Percentiles rank a stretch among this genome's conserved stretches.
These are phyloP conservation scores for Perca schrenkii DNA, from an alignment of 2,113 vertebrate genomes.

Conservation along the genomic window DNA sequence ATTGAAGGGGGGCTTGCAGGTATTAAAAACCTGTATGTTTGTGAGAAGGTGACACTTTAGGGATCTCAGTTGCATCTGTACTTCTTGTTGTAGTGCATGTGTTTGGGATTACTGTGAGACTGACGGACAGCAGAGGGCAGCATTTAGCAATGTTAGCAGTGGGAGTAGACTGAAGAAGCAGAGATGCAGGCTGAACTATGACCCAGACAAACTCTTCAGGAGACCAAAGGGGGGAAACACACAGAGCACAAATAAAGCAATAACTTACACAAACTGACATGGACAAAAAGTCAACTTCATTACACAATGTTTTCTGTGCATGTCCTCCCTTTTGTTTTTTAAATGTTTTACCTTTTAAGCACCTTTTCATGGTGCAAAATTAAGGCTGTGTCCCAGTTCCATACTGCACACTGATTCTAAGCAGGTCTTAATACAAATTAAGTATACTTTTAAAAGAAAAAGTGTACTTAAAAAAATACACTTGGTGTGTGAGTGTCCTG, in stretches of 20 bases:
- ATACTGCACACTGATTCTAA: neutral
- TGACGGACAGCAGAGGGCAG: conserved; percentile 74
- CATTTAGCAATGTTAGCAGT: conserved; percentile 18
- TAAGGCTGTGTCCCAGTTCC: neutral
- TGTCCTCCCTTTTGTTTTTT: neutral
- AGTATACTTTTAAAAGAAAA: neutral
- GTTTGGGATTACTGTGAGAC: neutral
- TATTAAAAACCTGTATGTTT: neutral
- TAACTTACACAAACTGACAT: neutral
- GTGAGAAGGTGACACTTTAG: neutral
- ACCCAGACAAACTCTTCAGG: conserved; percentile 21
- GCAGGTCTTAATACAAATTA: neutral
- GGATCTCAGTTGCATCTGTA: neutral
- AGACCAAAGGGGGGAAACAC: neutral
- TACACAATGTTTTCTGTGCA: neutral
- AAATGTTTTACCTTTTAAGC: neutral
- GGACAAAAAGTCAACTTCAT: neutral
- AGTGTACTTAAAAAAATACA: neutral
- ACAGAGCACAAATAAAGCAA: neutral
- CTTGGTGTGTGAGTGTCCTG: neutral
- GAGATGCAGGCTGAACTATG: conserved; percentile 32
- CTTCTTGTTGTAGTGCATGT: neutral
- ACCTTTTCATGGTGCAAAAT: too few relatives aligned
- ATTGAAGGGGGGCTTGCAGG: neutral
- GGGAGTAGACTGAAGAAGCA: neutral